Evolutionary conservation across 2,888 invertebrate species (phyloP).

Genomic region (Allacma fusca): DNA sequence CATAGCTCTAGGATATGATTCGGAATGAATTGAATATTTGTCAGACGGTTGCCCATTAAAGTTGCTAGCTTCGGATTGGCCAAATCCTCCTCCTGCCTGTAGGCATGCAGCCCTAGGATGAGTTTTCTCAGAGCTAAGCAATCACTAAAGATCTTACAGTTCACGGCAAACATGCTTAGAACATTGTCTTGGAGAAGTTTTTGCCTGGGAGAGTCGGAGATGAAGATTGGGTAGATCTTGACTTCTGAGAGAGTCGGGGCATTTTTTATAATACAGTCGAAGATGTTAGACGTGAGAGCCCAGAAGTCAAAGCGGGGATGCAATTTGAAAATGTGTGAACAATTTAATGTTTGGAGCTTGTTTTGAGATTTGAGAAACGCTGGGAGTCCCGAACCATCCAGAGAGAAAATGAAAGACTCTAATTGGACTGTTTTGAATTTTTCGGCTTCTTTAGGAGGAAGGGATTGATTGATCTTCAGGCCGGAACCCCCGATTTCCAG

Average conservation of each 20-base stretch:
- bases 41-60: conserved; percentile 14
- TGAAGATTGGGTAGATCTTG: conserved; percentile 11
- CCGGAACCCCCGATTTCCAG: conserved; percentile 18
- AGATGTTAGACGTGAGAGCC: not conserved
- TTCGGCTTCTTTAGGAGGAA: not conserved
- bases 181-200: conserved; percentile 19
- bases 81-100: conserved; percentile 23
- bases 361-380: not conserved
- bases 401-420: not conserved
- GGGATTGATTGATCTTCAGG: not conserved
- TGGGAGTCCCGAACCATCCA: not conserved
- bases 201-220: not conserved
- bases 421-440: not conserved
- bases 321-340: conserved; percentile 6
- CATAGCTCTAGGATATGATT: conserved; percentile 15
- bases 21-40: conserved; percentile 29
- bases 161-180: conserved; percentile 21
- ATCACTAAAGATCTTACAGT: conserved; percentile 24
- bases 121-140: not conserved
- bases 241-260: not conserved
- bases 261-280: not conserved
- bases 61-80: not conserved
- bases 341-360: not conserved
- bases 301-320: not conserved
- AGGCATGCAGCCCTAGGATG: conserved; percentile 20